Evolutionary conservation across 2,113 vertebrate species (phyloP), one percentile per base, ranked within the genome.

Genomic region (Oryzias melastigma): DNA sequence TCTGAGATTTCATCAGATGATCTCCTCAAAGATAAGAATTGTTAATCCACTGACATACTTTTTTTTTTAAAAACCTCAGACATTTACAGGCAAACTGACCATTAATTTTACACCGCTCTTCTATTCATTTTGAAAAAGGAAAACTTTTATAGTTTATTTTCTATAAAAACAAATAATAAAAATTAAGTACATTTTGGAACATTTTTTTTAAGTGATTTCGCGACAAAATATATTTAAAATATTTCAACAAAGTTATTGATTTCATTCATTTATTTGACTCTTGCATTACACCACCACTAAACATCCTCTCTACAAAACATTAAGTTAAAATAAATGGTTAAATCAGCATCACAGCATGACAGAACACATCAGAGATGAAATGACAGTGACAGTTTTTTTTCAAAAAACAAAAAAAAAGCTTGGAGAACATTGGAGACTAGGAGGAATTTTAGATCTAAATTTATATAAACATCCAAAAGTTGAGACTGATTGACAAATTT

Each of bases 221-320:
- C 27, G 27, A 29, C 5, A 29, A 29, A 29, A 7, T 29, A 29
- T 7, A 7, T 29, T 29, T 29, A 1, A 27, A 27, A 27, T n/a
- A n/a, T n/a, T n/a, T n/a, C n/a, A n/a, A 22, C 22, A 7, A 29
- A 29, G 7, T 2, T 29, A 7, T 7, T 1, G 27, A 29, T 29
- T 8, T 7, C 7, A 7, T 29, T 29, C 27, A 29, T 29, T 29
- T 29, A 29, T 35, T 35, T 13, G 29, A 67, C 41, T 63, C 47
- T 19, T 67, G 56, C 45, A 65, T 64, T 45, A 48, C 44, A 42
- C 57, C 57, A 60, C 67, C 54, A 66, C 14, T 14, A 20, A 62
- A 65, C 53, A 46, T n/a, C 46, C 46, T 49, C 52, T 24, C 42
- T 43, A 80, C 17, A 54, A 41, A 40, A 41, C 3, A 40, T 5